Conservation (phyloP, 2,797 vertebrate genomes). For the Cygnus olor region DNA sequence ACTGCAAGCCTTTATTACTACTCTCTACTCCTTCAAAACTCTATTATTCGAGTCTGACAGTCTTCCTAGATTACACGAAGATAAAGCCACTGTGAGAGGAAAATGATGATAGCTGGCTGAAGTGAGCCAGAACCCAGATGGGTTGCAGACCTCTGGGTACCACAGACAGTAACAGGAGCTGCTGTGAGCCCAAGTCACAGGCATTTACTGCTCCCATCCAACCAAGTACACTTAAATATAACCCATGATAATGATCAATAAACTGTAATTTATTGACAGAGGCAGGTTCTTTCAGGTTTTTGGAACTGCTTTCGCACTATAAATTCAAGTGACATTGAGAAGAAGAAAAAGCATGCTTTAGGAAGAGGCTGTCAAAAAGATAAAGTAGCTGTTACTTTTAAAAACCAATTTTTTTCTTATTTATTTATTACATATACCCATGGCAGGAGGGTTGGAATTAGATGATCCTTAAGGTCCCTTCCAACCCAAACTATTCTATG, state of each 20-base stretch:
- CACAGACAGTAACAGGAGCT: not conserved
- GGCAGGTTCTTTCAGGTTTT: rapidly evolving
- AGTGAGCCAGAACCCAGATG: rapidly evolving
- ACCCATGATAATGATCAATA: rapidly evolving
- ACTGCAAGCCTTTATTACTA: not conserved
- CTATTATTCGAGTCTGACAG: not conserved
- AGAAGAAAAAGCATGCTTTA: not conserved
- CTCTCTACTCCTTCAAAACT: not conserved
- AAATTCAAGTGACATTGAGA: not conserved
- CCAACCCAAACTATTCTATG: too few relatives aligned
- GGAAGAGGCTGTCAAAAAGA: not conserved
- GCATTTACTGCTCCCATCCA: not conserved
- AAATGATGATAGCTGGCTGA: not conserved
- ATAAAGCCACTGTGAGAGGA: not conserved
- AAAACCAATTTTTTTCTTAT: rapidly evolving
- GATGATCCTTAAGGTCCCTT: too few relatives aligned
- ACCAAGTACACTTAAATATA: not conserved
- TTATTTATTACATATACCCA: not conserved
- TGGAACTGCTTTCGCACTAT: not conserved
- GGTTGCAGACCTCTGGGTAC: not conserved
- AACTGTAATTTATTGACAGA: not conserved
- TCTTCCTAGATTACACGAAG: not conserved
- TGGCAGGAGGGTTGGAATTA: too few relatives aligned
- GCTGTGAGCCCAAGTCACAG: too few relatives aligned
- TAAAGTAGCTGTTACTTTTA: not conserved